Base-by-base conservation (phyloP, 2,888 invertebrate species). In the Asteroscopus sphinx region DNA sequence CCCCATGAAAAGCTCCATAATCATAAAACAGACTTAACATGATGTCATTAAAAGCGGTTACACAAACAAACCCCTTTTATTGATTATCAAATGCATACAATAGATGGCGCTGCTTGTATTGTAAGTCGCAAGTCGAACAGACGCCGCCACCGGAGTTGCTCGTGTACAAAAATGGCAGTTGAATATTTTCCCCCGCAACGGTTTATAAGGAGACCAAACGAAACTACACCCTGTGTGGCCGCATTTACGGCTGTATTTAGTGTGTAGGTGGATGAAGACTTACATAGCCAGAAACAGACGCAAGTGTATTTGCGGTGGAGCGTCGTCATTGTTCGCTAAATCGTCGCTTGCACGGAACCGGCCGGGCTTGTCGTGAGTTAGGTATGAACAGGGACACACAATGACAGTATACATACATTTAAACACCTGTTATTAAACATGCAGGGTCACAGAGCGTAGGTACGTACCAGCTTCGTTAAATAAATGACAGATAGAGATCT, bases 271-370 rank as follows among this genome's bases (percentile, higher is more conserved):
- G 51, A 63, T 68, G 84, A 86, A 88, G 86, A 88, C 88, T 89
- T 89, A 92, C 84, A 89, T 86, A 87, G 84, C 81, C 87, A 87
- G 84, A 85, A 86, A 85, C 87, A 87, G 87, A 86, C 86, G 83
- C 82, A 87, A 86, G 86, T 88, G 88, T 90, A 91, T 90, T 92
- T 92, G 93, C 85, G 91, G 92, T 87, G 82, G 83, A 90, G 90
- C 91, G 87, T 92, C 90, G 92, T 92, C 93, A 93, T 93, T 93
- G 93, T 93, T 93, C 93, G 92, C 91, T 92, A 93, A 93, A 93
- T 93, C 93, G 93, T 93, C 93, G 92, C 89, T 90, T 87, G 93
- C 93, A 93, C 88, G 93, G 87, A 93, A 92, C 92, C 92, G 89
- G 90, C 92, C 88, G 69, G 83, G 90, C 91, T 87, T 89, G 93